Evolutionary conservation across 2,113 vertebrate species (phyloP).

Genomic region (Ophiodon elongatus): DNA sequence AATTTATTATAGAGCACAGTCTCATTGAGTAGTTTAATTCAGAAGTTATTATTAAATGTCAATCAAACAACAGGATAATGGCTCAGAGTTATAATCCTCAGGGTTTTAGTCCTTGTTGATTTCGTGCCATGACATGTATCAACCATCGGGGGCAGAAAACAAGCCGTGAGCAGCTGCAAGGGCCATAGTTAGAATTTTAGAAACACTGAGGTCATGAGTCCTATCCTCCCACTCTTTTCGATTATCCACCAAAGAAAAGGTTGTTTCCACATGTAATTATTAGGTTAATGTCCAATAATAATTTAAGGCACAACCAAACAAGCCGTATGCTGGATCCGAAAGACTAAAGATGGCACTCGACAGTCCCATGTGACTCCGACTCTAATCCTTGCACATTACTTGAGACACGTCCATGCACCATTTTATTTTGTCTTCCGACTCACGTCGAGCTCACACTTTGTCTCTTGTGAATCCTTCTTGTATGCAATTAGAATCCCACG

Average conservation of each 20-base stretch:
- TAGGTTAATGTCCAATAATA: background rate
- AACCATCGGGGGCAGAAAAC: background rate
- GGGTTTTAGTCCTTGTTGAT: constrained; percentile 3
- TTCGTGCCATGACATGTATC: background rate
- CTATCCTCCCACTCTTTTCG: background rate
- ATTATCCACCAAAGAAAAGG: background rate
- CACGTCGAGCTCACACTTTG: background rate
- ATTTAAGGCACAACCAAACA: background rate
- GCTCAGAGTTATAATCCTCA: constrained; percentile 8
- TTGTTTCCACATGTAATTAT: background rate
- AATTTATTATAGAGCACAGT: constrained; percentile 27
- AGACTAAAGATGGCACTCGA: background rate
- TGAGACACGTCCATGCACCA: background rate
- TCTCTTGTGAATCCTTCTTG: background rate
- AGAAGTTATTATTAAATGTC: constrained; percentile 1
- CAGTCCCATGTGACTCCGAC: background rate
- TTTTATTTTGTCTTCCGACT: background rate
- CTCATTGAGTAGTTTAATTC: constrained; percentile 20
- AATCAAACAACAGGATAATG: background rate
- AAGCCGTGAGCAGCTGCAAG: background rate
- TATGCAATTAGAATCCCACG: no score
- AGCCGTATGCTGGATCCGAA: background rate
- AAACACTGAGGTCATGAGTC: background rate
- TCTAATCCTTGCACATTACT: background rate
- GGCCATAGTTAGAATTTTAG: background rate